Percentiles rank a stretch among this genome's conserved stretches.
Conservation (phyloP, 1,140 invertebrate genomes). For the Drosophila kanapiae region DNA sequence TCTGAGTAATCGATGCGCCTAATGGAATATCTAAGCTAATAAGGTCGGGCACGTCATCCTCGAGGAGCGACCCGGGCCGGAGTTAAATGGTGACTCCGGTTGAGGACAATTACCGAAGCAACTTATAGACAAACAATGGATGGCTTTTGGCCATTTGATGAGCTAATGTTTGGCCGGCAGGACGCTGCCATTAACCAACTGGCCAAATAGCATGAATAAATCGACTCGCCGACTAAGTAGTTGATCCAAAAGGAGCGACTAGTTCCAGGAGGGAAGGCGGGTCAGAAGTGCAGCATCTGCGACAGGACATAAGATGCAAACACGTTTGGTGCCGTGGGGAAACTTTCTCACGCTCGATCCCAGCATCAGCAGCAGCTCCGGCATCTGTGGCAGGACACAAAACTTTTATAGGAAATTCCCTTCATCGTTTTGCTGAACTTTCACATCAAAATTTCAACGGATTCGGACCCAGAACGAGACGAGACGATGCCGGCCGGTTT, state of each 20-base stretch:
- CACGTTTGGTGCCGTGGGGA: constrained; percentile 50
- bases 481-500: constrained; percentile 68
- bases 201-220: constrained; percentile 78
- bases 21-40: constrained; percentile 84
- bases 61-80: constrained; percentile 12
- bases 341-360: constrained; percentile 72
- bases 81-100: constrained; percentile 43
- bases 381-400: constrained; percentile 71
- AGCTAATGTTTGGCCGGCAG: constrained; percentile 68
- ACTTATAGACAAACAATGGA: constrained; percentile 65
- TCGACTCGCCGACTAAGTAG: constrained; percentile 65
- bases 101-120: constrained; percentile 69
- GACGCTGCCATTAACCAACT: constrained; percentile 63
- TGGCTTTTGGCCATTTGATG: constrained; percentile 72
- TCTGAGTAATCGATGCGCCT: constrained; percentile 81
- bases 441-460: constrained; percentile 85
- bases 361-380: constrained; percentile 46
- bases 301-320: constrained; percentile 62
- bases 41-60: constrained; percentile 39
- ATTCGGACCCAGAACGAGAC: constrained; percentile 56
- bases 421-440: constrained; percentile 71
- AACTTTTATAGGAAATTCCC: constrained; percentile 78
- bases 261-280: constrained; percentile 19
- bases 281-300: constrained; percentile 43
- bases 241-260: constrained; percentile 45